These are phyloP conservation scores for Circaetus gallicus DNA, from an alignment of 2,113 vertebrate species.

Conservation along the genomic window DNA sequence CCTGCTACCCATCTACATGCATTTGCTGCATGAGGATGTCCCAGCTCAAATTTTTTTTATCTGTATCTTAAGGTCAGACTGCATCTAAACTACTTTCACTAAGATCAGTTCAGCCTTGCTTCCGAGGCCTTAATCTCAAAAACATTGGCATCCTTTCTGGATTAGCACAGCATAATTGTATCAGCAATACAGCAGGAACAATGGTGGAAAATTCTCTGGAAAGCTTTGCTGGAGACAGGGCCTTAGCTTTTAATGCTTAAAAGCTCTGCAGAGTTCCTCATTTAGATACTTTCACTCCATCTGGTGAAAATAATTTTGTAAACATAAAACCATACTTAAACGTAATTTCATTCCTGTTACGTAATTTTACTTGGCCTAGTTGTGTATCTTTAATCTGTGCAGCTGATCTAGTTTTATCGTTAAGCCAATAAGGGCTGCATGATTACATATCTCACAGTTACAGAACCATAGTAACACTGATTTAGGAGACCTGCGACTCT, in stretches of 20 bases:
- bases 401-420: neutral
- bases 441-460: neutral
- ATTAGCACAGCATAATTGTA: neutral
- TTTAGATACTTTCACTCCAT: neutral
- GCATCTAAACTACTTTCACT: neutral
- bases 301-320: slow-evolving; percentile 27
- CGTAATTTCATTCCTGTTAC: neutral
- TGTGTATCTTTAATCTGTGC: slow-evolving; percentile 22
- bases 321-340: slow-evolving; percentile 27
- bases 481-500: neutral
- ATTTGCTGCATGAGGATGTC: neutral
- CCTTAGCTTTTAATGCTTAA: slow-evolving; percentile 1
- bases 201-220: neutral
- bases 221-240: neutral
- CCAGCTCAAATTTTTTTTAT: neutral
- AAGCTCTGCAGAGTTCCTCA: neutral
- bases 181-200: neutral
- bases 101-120: neutral
- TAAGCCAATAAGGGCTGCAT: neutral
- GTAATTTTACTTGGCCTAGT: slow-evolving; percentile 18
- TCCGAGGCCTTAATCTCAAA: neutral
- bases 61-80: neutral
- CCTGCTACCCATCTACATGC: neutral
- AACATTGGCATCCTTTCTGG: neutral
- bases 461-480: neutral